Evolutionary conservation across 2,797 vertebrate species (phyloP), one percentile per base, ranked within the genome.

Genomic region (Darevskia nairensis): DNA sequence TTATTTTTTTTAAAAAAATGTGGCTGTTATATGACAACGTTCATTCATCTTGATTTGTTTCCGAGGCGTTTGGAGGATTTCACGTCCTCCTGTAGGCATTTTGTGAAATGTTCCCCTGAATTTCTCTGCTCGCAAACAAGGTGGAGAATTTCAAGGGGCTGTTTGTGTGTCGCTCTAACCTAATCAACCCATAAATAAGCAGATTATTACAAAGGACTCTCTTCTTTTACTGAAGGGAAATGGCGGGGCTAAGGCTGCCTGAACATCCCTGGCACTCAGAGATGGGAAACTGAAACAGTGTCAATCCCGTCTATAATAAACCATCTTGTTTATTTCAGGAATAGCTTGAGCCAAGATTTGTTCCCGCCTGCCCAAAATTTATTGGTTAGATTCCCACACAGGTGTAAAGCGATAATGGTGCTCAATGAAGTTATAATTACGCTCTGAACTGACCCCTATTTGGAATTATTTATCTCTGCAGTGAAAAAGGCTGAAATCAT

Each of bases 391-490:
- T 80, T 71, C 68, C 46, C 46, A 59, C 23, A 1, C 2, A 80
- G 46, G 55, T 61, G 35, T 68, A 80, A 74, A 39, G 75, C 66
- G 71, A 39, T 32, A 80, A 55, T 8, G 69, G n/a, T 23, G 4
- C 50, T 82, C 79, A 25, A 72, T 35, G 50, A 75, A 90, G 75
- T 64, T 50, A n/a, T 83, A 79, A 55, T 81, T 78, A 44, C 0
- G 2, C 44, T 35, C 44, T n/a, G 46, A 71, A 59, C 55, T 64
- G 35, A 61, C 89, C 83, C 82, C 72, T 77, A 8, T 88, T 90
- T 76, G 88, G 80, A 82, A 85, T 88, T 92, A 90, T 90, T 88
- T 92, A 82, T 82, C 78, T 76, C 78, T 41, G n/a, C 71, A 85
- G 55, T 10, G 50, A 86, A 85, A 50, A 27, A 87, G 80, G 35